phyloP scores from a whole-genome alignment of 1,140 invertebrate species.

The silkworm (Bombyx mori) region ASM3026992v2 NC_085116.1:1058501-1059000 shows the following conservation, averaged over 20 bases:
- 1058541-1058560: too few species aligned
- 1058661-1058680: too few species aligned
- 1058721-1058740: not conserved
- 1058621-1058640: too few species aligned
- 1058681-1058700: too few species aligned
- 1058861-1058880: slow-evolving; percentile 12
- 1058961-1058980: slow-evolving; percentile 27
- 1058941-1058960: slow-evolving; percentile 65
- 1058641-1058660: too few species aligned
- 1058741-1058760: not conserved
- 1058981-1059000: too few species aligned
- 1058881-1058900: slow-evolving; percentile 30
- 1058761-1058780: not conserved
- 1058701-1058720: too few species aligned
- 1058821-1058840: not conserved
- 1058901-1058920: slow-evolving; percentile 24
- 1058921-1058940: slow-evolving; percentile 66
- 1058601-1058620: too few species aligned
- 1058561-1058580: too few species aligned
- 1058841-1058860: slow-evolving; percentile 4
- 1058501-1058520: too few species aligned
- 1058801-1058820: not conserved
- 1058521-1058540: too few species aligned
- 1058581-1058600: too few species aligned
- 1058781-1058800: not conserved